phyloP scores from a whole-genome alignment of 2,888 invertebrate species.

The Girardia tigrina region DNA sequence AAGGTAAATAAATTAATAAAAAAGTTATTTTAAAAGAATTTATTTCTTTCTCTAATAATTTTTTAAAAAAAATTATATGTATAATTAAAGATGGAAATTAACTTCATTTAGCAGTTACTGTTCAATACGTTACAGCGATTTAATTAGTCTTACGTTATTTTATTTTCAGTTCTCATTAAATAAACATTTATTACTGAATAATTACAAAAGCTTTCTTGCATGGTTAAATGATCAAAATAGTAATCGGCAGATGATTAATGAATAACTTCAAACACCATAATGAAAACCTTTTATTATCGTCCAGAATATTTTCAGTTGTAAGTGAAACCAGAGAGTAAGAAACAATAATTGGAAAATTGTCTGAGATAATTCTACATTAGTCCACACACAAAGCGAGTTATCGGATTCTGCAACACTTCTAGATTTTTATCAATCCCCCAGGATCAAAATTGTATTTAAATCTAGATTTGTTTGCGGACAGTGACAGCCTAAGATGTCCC shows the following conservation, averaged over 20 bases:
- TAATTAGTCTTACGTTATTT: not conserved
- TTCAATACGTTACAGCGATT: no score
- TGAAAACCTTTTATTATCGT: slow-evolving; percentile 1
- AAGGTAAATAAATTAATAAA: no score
- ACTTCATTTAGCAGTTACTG: no score
- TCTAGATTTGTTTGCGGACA: slow-evolving; percentile 23
- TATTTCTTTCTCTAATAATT: no score
- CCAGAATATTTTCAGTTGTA: not conserved
- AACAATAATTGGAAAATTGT: slow-evolving; percentile 23
- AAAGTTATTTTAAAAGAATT: no score
- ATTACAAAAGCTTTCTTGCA: slow-evolving; percentile 3
- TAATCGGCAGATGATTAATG: slow-evolving; percentile 20
- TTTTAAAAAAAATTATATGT: no score
- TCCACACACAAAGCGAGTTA: not conserved
- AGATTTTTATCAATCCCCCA: slow-evolving; percentile 23
- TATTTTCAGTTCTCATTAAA: not conserved
- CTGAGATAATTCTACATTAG: slow-evolving; percentile 23
- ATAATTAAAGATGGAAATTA: no score
- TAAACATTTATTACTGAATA: not conserved
- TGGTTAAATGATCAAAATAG: slow-evolving; percentile 19
- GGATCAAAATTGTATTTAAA: slow-evolving; percentile 23
- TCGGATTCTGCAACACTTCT: slow-evolving; percentile 18
- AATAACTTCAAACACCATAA: slow-evolving; percentile 23
- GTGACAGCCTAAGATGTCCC: slow-evolving; percentile 23
- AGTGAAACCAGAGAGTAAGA: slow-evolving; percentile 10